These are phyloP conservation scores for Novumbra hubbsi DNA, from an alignment of 2,797 vertebrate genomes.

Conservation along the genomic window DNA sequence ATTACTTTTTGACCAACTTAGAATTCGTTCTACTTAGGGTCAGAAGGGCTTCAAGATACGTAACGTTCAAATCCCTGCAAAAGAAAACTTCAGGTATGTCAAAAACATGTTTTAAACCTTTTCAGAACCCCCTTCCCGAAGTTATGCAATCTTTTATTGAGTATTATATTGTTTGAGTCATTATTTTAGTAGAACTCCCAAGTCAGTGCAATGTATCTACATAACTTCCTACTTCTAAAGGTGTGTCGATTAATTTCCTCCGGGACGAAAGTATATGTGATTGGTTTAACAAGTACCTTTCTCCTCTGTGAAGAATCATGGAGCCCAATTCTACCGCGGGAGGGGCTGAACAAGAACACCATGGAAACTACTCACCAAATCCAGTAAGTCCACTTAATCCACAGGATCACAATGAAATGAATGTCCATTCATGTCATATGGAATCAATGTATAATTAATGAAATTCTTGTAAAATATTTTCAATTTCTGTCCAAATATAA, in stretches of 20 bases:
- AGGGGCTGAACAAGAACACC: constrained; percentile 70
- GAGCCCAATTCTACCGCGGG: constrained; percentile 76
- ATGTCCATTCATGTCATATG: not conserved
- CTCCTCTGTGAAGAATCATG: constrained; percentile 77
- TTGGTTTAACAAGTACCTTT: constrained; percentile 70
- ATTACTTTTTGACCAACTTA: constrained; percentile 75
- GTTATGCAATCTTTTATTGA: not conserved
- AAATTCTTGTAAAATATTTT: not conserved
- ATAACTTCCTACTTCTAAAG: constrained; percentile 22
- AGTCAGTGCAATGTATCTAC: constrained; percentile 3
- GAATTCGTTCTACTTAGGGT: constrained; percentile 42
- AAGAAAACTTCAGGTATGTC: constrained; percentile 68
- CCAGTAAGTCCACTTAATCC: constrained; percentile 77
- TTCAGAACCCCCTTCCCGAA: not conserved
- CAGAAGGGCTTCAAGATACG: constrained; percentile 49
- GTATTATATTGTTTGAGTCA: constrained; percentile 4
- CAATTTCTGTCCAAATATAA: not conserved
- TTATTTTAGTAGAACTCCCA: not conserved
- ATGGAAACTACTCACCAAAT: constrained; percentile 62
- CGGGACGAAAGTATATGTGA: constrained; percentile 56
- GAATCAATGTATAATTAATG: not conserved
- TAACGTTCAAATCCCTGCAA: constrained; percentile 45
- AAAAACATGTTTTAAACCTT: constrained; percentile 20
- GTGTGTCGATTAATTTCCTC: constrained; percentile 31
- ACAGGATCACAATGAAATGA: constrained; percentile 30